These are phyloP conservation scores for Paramacrobiotus metropolitanus DNA, from an alignment of 1,140 invertebrate species.

Conservation along the genomic window DNA sequence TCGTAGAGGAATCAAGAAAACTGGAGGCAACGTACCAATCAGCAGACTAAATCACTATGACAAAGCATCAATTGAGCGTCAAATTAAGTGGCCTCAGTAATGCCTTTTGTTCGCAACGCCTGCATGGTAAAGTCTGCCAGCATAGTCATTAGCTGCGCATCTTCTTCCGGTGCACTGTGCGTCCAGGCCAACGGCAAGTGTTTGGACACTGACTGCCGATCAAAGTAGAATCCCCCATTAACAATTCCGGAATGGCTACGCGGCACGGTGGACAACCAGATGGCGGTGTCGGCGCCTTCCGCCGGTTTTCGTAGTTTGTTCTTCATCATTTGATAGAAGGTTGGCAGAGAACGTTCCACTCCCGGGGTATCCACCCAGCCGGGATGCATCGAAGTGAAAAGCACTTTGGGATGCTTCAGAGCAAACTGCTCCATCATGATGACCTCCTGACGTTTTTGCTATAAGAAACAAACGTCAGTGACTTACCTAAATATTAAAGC, in stretches of 20 bases:
- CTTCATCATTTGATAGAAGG: conserved; percentile 27
- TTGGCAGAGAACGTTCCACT: conserved; percentile 25
- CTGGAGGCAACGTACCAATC: no score
- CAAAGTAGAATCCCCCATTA: conserved; percentile 22
- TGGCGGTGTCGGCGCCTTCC: conserved; percentile 28
- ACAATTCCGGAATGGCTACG: conserved; percentile 25
- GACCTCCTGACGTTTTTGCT: conserved; percentile 29
- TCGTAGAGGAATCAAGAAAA: no score
- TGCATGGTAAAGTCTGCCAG: conserved; percentile 15
- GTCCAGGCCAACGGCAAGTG: conserved; percentile 22
- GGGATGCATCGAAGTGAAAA: conserved; percentile 29
- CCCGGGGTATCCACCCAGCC: conserved; percentile 30
- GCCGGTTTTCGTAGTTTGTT: conserved; percentile 22
- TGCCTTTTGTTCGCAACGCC: no score
- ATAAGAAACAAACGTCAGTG: no score
- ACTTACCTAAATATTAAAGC: no score
- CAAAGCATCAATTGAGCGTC: no score
- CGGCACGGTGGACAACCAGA: conserved; percentile 25
- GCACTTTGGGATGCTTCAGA: conserved; percentile 22
- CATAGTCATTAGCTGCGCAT: conserved; percentile 14
- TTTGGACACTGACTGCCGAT: conserved; percentile 16
- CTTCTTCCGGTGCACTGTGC: conserved; percentile 15
- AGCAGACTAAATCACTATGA: no score
- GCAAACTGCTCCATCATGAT: conserved; percentile 27
- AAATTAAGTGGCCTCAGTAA: no score